phyloP scores from a whole-genome alignment of 64 coral and sea anemone genomes.

The Exaiptasia diaphana region DNA sequence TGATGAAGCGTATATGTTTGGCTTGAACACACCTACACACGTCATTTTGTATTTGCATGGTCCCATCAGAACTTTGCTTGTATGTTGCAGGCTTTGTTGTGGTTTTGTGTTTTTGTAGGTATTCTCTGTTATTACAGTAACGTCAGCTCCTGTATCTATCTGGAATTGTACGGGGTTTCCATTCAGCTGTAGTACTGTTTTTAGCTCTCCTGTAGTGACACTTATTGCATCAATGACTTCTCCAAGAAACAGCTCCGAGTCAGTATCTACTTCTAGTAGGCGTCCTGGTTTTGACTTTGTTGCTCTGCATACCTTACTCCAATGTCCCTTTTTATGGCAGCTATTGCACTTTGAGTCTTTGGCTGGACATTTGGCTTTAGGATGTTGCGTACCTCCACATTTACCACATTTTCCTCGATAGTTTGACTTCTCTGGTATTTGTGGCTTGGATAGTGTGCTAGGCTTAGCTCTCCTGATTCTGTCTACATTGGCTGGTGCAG shows the following conservation, averaged over 20 bases:
- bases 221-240: neutral
- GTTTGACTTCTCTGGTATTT: too few relatives aligned
- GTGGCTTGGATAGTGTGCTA: too few relatives aligned
- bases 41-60: conserved; percentile 27
- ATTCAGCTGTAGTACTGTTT: neutral
- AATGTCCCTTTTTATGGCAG: too few relatives aligned
- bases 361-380: too few relatives aligned
- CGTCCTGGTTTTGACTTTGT: too few relatives aligned
- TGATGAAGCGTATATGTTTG: neutral
- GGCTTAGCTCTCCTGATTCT: too few relatives aligned
- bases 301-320: too few relatives aligned
- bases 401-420: too few relatives aligned
- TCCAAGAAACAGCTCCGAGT: neutral
- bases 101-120: neutral
- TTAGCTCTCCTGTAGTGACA: neutral
- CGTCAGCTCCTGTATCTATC: neutral
- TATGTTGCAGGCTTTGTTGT: neutral
- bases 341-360: too few relatives aligned
- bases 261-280: too few relatives aligned
- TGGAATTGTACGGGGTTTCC: neutral
- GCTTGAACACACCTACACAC: conserved; percentile 38
- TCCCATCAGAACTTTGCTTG: conserved; percentile 25
- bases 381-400: too few relatives aligned
- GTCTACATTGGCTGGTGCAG: neutral
- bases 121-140: neutral